A percentile compares a stretch with the other conserved stretches of the same genome.
phyloP scores from a whole-genome alignment of 1,140 invertebrate genomes.

The Danaus plexippus region DNA sequence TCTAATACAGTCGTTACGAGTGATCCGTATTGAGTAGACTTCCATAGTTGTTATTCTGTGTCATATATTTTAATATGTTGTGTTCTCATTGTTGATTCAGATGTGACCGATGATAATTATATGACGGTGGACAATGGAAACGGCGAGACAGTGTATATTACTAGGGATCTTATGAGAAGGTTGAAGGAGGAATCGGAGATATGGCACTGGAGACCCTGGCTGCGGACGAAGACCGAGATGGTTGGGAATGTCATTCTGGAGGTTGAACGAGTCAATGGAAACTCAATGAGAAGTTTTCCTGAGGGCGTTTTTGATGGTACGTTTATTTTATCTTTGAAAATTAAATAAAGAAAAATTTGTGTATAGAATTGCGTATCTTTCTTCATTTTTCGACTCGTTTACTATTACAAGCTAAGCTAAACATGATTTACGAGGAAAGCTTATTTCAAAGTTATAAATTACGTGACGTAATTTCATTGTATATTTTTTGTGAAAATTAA shows the following conservation, averaged over 20 bases:
- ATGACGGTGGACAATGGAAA: constrained; percentile 32
- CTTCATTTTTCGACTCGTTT: no score
- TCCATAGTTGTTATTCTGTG: neutral
- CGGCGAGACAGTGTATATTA: constrained; percentile 44
- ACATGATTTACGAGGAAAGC: no score
- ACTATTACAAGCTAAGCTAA: no score
- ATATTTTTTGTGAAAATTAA: no score
- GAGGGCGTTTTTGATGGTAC: constrained; percentile 40
- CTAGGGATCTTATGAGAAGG: constrained; percentile 39
- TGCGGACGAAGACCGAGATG: constrained; percentile 40
- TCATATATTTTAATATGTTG: neutral
- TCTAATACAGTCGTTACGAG: constrained; percentile 10
- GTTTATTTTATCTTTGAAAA: no score
- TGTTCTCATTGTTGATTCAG: constrained; percentile 21
- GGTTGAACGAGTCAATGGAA: constrained; percentile 21
- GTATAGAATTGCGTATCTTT: no score
- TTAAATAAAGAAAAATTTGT: no score
- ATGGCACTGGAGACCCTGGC: constrained; percentile 60
- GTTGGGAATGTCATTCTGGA: constrained; percentile 34
- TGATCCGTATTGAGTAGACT: constrained; percentile 3
- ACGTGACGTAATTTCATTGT: no score
- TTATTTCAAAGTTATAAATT: no score
- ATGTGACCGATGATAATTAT: constrained; percentile 27
- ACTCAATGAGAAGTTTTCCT: constrained; percentile 49
- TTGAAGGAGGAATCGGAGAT: constrained; percentile 36